A percentile compares a stretch with the other conserved stretches of the same genome.
Evolutionary conservation across 2,113 vertebrate species (phyloP).

Genomic region (Clinocottus analis): DNA sequence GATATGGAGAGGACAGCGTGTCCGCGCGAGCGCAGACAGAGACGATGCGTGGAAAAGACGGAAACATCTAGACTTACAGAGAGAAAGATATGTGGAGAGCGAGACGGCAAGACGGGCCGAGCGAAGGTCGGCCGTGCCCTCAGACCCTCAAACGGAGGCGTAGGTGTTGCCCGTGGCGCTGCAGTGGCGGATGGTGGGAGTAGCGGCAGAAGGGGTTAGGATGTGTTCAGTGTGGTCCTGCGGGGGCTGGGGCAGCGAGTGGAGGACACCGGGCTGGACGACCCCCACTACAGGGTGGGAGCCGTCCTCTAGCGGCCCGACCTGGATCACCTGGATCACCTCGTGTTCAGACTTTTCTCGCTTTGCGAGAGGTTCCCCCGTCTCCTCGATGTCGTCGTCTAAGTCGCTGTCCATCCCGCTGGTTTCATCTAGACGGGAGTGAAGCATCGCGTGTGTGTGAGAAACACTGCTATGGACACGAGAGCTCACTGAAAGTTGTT

Average conservation of each 20-base stretch:
- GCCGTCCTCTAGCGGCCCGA: slow-evolving; percentile 80
- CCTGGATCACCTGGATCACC: slow-evolving; percentile 86
- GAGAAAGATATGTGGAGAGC: slow-evolving; percentile 59
- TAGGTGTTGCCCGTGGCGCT: slow-evolving; percentile 84
- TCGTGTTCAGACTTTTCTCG: slow-evolving; percentile 81
- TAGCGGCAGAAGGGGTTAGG: slow-evolving; percentile 72
- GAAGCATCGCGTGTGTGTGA: not conserved
- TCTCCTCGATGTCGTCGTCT: slow-evolving; percentile 82
- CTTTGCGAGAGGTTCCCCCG: slow-evolving; percentile 82
- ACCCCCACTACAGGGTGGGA: slow-evolving; percentile 83
- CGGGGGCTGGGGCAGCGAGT: slow-evolving; percentile 74
- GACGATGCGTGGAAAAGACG: slow-evolving; percentile 57
- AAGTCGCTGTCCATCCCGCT: slow-evolving; percentile 86
- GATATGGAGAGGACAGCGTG: slow-evolving; percentile 37
- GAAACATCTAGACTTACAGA: slow-evolving; percentile 59
- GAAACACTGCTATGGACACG: not conserved
- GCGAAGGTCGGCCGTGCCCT: slow-evolving; percentile 12
- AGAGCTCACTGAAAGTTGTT: not conserved
- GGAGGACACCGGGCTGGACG: slow-evolving; percentile 81
- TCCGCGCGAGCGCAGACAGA: slow-evolving; percentile 66
- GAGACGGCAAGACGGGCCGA: slow-evolving; percentile 43
- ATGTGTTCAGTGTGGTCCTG: slow-evolving; percentile 82
- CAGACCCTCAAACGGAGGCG: slow-evolving; percentile 81
- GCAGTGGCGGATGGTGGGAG: slow-evolving; percentile 86
- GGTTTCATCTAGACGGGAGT: slow-evolving; percentile 75